Percentiles rank a stretch among this genome's conserved stretches.
Conservation (phyloP, 2,113 vertebrate genomes). For the Motacilla tschutschensis region DNA sequence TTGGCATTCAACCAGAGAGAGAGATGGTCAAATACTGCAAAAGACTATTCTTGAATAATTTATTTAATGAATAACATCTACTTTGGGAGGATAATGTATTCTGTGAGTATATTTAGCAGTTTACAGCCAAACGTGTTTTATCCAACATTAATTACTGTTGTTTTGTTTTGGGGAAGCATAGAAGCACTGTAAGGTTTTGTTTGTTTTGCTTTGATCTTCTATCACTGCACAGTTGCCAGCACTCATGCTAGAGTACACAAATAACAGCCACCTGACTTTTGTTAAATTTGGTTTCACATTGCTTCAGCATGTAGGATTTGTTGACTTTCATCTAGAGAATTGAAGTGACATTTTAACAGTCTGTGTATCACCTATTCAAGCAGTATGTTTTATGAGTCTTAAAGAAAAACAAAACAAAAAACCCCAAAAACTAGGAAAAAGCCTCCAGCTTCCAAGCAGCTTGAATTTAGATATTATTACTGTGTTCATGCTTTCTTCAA, state of each 20-base stretch:
- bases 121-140: conserved; percentile 32
- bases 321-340: conserved; percentile 41
- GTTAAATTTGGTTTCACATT: conserved; percentile 26
- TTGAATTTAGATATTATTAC: neutral
- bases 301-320: conserved; percentile 22
- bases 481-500: neutral
- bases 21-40: conserved; percentile 36
- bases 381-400: neutral
- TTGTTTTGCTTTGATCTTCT: conserved; percentile 38
- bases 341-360: neutral
- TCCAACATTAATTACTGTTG: conserved; percentile 21
- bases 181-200: neutral
- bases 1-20: conserved; percentile 41
- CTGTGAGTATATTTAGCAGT: conserved; percentile 15
- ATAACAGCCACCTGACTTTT: conserved; percentile 12
- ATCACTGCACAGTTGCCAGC: neutral
- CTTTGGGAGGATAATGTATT: neutral
- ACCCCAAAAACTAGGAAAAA: neutral
- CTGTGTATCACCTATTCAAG: conserved; percentile 8
- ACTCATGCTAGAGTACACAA: neutral
- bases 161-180: neutral
- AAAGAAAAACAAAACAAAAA: neutral
- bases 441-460: neutral
- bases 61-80: conserved; percentile 40
- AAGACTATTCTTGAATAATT: conserved; percentile 48